Evolutionary conservation across 1,140 invertebrate genomes (phyloP).

Genomic region (Plectrocnemia conspersa): DNA sequence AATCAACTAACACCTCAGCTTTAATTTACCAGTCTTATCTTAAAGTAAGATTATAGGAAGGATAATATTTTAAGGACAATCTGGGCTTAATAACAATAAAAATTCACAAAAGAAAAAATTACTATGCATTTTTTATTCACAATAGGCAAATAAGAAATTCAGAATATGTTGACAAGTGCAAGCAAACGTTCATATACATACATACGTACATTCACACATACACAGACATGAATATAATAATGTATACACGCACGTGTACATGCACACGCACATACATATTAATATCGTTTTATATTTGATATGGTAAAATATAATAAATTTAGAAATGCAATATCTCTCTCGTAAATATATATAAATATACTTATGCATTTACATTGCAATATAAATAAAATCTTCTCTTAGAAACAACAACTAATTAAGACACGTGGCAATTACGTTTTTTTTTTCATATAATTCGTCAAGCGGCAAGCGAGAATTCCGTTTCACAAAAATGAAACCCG

Average conservation of each 20-base stretch:
- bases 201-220: no score
- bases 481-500: conserved; percentile 24
- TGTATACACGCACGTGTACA: no score
- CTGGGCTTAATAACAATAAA: conserved; percentile 22
- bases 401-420: conserved; percentile 35
- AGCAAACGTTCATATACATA: conserved; percentile 31
- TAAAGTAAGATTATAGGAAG: no score
- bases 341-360: conserved; percentile 28
- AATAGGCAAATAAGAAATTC: conserved; percentile 34
- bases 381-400: conserved; percentile 31
- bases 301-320: conserved; percentile 35
- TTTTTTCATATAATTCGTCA: no score
- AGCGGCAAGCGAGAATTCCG: conserved; percentile 34
- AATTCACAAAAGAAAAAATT: conserved; percentile 33
- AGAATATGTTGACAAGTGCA: conserved; percentile 33
- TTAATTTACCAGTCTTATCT: no score
- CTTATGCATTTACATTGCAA: conserved; percentile 17
- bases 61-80: no score
- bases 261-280: no score
- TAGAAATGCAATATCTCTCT: conserved; percentile 32
- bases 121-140: conserved; percentile 37
- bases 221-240: no score
- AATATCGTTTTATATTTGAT: conserved; percentile 28
- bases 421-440: conserved; percentile 36
- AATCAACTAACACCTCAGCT: no score